Conservation (phyloP, 2,113 vertebrate species). For the Chionodraco myersi region DNA sequence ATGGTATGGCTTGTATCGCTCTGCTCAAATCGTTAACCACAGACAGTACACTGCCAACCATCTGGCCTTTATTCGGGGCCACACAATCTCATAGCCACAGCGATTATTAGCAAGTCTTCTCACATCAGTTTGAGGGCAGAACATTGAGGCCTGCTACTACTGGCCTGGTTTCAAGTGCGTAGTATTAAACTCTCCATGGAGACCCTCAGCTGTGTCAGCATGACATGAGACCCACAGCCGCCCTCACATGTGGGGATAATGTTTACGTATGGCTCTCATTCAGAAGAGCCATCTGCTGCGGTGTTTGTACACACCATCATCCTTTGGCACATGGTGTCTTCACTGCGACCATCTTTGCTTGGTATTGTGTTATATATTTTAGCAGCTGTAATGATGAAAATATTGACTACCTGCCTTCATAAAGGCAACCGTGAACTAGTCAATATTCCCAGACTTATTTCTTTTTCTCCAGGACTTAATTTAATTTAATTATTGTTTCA, state of each 20-base stretch:
- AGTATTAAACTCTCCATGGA: background rate
- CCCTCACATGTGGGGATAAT: conserved; percentile 19
- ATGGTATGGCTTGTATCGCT: background rate
- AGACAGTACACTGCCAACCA: background rate
- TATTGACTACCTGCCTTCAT: background rate
- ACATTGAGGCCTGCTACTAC: background rate
- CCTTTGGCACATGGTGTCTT: conserved; percentile 33
- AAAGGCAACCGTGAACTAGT: conserved; percentile 1
- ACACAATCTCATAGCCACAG: background rate
- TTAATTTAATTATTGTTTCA: background rate
- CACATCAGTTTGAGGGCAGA: background rate
- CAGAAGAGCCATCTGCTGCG: conserved; percentile 58
- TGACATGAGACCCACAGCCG: conserved; percentile 18
- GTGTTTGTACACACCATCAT: conserved; percentile 39
- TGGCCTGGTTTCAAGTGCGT: background rate
- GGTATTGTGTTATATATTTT: conserved; percentile 20
- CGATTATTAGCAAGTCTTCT: background rate
- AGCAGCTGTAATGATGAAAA: conserved; percentile 7
- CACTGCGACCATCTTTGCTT: conserved; percentile 39
- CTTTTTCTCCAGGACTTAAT: background rate
- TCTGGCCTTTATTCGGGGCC: background rate
- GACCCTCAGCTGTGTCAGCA: conserved; percentile 35
- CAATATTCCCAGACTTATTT: no score
- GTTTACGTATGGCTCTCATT: conserved; percentile 51
- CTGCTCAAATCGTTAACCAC: background rate